These are phyloP conservation scores for Dryoscopus gambensis DNA, from an alignment of 2,113 vertebrate genomes.

Conservation along the genomic window DNA sequence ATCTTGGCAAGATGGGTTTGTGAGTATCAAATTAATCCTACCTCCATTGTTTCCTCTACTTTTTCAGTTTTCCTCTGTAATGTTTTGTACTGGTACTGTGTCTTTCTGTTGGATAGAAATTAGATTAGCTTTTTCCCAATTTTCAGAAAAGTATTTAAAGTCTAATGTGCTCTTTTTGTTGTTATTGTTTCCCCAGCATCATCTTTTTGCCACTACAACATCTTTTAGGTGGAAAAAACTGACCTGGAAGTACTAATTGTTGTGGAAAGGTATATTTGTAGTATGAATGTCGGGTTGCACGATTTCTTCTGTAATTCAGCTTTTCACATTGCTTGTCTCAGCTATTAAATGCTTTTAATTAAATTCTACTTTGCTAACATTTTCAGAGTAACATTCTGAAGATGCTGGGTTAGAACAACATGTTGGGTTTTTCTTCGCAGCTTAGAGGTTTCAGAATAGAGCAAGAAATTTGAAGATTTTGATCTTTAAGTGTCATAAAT, in stretches of 20 bases:
- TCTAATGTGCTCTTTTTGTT: not conserved
- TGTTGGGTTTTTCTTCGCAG: not conserved
- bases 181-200: not conserved
- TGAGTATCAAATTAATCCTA: no score
- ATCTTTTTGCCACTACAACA: not conserved
- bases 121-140: not conserved
- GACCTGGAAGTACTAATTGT: not conserved
- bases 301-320: not conserved
- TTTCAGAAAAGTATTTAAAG: not conserved
- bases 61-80: not conserved
- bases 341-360: not conserved
- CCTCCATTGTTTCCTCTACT: not conserved
- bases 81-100: not conserved
- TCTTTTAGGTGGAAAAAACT: constrained; percentile 22
- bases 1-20: no score
- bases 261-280: not conserved
- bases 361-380: not conserved
- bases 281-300: not conserved
- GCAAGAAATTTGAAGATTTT: not conserved
- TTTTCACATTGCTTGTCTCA: not conserved
- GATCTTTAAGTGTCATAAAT: not conserved
- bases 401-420: not conserved
- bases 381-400: not conserved
- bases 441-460: not conserved
- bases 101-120: not conserved